Conservation (phyloP, 2,888 invertebrate genomes). For the Lycia hirtaria region DNA sequence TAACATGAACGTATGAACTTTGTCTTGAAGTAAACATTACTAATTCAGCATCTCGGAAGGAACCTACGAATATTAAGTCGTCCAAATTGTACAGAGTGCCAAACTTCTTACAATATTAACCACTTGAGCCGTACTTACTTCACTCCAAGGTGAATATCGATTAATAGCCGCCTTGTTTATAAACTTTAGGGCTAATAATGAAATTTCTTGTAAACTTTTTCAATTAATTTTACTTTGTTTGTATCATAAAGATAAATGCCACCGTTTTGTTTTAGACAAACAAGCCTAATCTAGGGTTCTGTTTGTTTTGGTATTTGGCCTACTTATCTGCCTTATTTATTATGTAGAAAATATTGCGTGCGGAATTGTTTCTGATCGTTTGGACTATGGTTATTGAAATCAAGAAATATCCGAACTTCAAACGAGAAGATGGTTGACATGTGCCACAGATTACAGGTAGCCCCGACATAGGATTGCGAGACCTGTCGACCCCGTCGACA, state of each 20-base stretch:
- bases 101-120: constrained; percentile 14
- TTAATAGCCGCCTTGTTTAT: constrained; percentile 11
- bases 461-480: no score
- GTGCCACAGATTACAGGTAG: no score
- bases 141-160: constrained; percentile 13
- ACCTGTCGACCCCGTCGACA: no score
- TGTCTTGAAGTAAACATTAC: constrained; percentile 21
- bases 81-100: constrained; percentile 7
- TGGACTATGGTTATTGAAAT: no score
- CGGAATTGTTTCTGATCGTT: no score
- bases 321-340: no score
- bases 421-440: no score
- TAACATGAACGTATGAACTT: constrained; percentile 9
- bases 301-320: not conserved
- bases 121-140: constrained; percentile 2
- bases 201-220: constrained; percentile 17
- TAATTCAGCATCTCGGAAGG: constrained; percentile 21
- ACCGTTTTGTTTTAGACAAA: constrained; percentile 1
- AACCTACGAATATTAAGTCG: constrained; percentile 15
- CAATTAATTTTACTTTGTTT: constrained; percentile 17
- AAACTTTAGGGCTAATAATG: constrained; percentile 14
- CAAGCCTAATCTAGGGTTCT: not conserved
- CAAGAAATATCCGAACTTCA: no score
- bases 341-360: no score
- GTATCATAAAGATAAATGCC: constrained; percentile 8